Conservation (phyloP, 2,888 invertebrate species). For the Macrostomum cliftonense region DNA sequence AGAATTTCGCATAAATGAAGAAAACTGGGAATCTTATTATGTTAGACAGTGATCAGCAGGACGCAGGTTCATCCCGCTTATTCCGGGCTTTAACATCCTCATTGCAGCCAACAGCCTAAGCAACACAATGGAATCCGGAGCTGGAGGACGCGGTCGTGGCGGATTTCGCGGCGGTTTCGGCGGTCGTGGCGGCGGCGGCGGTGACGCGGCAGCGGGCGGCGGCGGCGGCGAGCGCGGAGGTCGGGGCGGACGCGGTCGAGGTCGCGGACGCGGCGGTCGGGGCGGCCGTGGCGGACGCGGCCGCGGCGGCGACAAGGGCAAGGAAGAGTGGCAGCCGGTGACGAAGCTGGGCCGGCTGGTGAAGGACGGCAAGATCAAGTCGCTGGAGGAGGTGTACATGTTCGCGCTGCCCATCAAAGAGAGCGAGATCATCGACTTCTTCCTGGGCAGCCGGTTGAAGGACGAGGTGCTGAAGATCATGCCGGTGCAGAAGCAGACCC, state of each 20-base stretch:
- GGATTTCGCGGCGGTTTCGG: no score
- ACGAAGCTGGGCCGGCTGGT: slow-evolving; percentile 92
- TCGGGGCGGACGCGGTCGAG: slow-evolving; percentile 44
- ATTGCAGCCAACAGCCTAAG: no score
- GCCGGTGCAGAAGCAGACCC: slow-evolving; percentile 99
- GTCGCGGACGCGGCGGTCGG: slow-evolving; percentile 36
- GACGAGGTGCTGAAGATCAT: slow-evolving; percentile 99
- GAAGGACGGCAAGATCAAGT: slow-evolving; percentile 78
- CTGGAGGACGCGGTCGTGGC: no score
- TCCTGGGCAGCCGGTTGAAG: slow-evolving; percentile 72
- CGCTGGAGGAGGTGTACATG: slow-evolving; percentile 87
- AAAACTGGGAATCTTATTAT: no score
- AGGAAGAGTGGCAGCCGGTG: slow-evolving; percentile 82
- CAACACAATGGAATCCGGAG: no score
- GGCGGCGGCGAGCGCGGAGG: slow-evolving; percentile 29
- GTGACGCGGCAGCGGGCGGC: no score
- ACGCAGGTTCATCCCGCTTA: no score
- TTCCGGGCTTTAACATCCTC: no score
- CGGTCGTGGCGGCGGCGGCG: no score
- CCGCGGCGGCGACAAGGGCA: slow-evolving; percentile 63
- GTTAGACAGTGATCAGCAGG: no score
- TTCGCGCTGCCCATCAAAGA: slow-evolving; percentile 98
- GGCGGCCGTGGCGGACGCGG: slow-evolving; percentile 36
- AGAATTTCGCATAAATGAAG: no score
- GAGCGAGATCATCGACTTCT: slow-evolving; percentile 92